Base-by-base conservation (phyloP, 2,113 vertebrate genomes). In the Rynchops niger region DNA sequence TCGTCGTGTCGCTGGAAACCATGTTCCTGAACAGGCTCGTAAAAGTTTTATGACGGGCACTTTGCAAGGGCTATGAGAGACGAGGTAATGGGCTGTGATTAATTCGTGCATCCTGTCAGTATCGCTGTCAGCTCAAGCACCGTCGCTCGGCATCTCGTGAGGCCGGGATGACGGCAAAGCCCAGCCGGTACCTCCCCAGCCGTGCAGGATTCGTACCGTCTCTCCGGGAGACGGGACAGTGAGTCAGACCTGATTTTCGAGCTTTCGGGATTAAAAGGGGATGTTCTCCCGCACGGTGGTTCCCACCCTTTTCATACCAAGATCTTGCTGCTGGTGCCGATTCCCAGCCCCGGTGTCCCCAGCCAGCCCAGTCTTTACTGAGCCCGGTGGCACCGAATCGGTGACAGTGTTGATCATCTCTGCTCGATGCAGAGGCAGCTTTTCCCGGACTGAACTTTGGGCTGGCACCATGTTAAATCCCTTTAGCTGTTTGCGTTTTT, bases 351-450 rank as follows among this genome's bases (percentile, higher is more conserved):
- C 0, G 2, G 22, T 11, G 47, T 72, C 27, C 23, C 63, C 4
- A 0, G 36, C 17, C 49, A 81, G 55, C 52, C 0, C 0, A 76
- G 82, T 30, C 25, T 25, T 77, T 5, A 9, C 29, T 1, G 1
- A 36, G 22, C 0, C 40, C 0, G 1, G 15, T 18, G 27, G n/a
- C 47, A 61, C 26, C 3, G 2, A 9, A 9, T 3, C 18, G 1
- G 30, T 2, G 22, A 32, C 29, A 62, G 52, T 27, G 15, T 16
- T 2, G 4, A n/a, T 15, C 26, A 15, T 43, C 92, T 70, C 67
- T 69, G 71, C 15, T 49, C 4, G 7, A 22, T 26, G n/a, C 71
- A 84, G 85, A 88, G 86, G 90, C 1, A 6, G 20, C 67, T 55
- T 90, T 80, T 76, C 45, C 22, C 27, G 10, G 32, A 2, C 9